Evolutionary conservation across 2,888 invertebrate species (phyloP).

Genomic region (Ptilodon capucinus): DNA sequence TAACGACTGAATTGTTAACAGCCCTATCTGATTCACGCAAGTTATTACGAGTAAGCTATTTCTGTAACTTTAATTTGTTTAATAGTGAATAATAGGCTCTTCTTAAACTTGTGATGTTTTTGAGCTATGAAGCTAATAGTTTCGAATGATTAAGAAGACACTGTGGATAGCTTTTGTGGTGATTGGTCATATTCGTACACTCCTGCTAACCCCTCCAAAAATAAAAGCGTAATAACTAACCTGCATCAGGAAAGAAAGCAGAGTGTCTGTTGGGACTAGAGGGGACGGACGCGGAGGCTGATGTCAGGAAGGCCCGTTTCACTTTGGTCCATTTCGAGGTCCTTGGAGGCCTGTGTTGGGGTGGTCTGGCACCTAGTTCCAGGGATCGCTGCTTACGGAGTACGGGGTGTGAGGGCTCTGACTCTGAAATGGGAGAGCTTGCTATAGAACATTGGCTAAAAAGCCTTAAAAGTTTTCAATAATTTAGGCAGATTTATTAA

Average conservation of each 20-base stretch:
- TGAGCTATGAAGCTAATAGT: too few species aligned
- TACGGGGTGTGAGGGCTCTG: constrained; percentile 68
- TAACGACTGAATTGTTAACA: not conserved
- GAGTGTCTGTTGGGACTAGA: constrained; percentile 86
- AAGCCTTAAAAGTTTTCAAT: too few species aligned
- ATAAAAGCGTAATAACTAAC: constrained; percentile 57
- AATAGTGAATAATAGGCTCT: too few species aligned
- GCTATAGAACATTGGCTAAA: too few species aligned
- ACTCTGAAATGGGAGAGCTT: constrained; percentile 50
- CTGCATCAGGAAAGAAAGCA: constrained; percentile 86
- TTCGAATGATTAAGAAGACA: too few species aligned
- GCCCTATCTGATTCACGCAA: too few species aligned
- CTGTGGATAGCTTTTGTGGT: too few species aligned
- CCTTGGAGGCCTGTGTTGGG: constrained; percentile 77
- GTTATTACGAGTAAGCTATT: too few species aligned
- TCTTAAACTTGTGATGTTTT: too few species aligned
- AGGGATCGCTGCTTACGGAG: constrained; percentile 76
- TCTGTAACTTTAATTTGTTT: too few species aligned
- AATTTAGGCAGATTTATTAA: too few species aligned
- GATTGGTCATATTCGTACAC: too few species aligned
- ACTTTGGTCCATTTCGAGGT: constrained; percentile 89
- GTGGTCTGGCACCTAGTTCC: constrained; percentile 72
- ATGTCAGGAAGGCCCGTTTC: constrained; percentile 87
- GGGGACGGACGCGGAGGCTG: constrained; percentile 84
- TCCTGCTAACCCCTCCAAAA: not conserved